These are phyloP conservation scores for Chionoecetes opilio DNA, from an alignment of 1,140 invertebrate species.

Conservation along the genomic window DNA sequence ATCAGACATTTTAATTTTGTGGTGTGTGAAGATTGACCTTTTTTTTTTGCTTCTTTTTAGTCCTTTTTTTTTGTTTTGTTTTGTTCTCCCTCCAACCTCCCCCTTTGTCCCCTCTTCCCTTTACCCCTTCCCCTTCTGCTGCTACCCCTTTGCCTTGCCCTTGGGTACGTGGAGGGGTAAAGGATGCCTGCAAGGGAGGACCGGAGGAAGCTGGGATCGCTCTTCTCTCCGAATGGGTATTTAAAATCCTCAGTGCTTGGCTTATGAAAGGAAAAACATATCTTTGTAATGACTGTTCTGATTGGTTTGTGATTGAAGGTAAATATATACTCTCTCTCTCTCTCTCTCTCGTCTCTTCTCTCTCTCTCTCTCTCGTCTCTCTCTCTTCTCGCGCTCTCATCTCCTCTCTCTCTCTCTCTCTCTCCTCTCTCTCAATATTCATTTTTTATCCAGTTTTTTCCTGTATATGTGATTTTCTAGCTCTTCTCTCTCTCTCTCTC, in stretches of 20 bases:
- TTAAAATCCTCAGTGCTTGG: not conserved
- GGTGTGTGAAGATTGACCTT: not conserved
- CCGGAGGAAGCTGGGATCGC: too few species aligned
- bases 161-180: not conserved
- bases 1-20: not conserved
- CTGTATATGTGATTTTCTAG: too few species aligned
- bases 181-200: too few species aligned
- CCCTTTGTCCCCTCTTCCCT: not conserved
- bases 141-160: too few species aligned
- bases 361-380: conserved; percentile 9
- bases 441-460: too few species aligned
- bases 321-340: not conserved
- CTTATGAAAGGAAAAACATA: not conserved
- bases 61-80: not conserved
- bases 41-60: not conserved
- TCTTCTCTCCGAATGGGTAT: too few species aligned
- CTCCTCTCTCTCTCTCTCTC: too few species aligned
- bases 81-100: not conserved
- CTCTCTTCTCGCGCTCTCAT: not conserved
- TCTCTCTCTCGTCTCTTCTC: not conserved
- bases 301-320: conserved; percentile 1
- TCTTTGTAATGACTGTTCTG: not conserved
- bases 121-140: not conserved
- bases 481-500: too few species aligned
- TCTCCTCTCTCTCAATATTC: too few species aligned